These are phyloP conservation scores for Orthosia incerta DNA, from an alignment of 2,888 invertebrate species.

Conservation along the genomic window DNA sequence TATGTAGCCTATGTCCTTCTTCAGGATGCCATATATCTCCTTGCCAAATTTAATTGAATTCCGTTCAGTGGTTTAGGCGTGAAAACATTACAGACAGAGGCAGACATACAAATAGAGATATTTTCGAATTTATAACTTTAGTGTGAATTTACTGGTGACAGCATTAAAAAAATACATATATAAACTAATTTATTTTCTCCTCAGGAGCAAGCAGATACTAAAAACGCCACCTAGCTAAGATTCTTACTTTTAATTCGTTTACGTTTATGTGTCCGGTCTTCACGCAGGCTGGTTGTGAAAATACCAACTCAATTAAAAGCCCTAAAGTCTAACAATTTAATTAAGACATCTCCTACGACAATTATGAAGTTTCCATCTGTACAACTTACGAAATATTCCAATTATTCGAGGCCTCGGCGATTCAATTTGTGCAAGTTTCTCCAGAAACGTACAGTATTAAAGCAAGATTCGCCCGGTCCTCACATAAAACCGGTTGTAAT, in stretches of 20 bases:
- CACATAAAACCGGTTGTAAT: conserved; percentile 83
- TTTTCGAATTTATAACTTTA: no score
- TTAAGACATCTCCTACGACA: conserved; percentile 53
- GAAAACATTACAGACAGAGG: no score
- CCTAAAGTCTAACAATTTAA: conserved; percentile 33
- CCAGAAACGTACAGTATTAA: conserved; percentile 71
- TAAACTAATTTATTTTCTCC: no score
- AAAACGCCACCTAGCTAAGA: not conserved
- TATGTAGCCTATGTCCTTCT: no score
- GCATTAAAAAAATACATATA: not conserved
- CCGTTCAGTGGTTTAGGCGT: no score
- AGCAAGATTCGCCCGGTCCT: conserved; percentile 69
- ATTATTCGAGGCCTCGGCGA: conserved; percentile 73
- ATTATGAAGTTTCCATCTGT: conserved; percentile 61
- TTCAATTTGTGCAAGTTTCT: conserved; percentile 80
- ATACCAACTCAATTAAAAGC: conserved; percentile 10
- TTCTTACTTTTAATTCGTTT: no score
- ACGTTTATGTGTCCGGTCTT: no score
- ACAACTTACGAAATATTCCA: conserved; percentile 71
- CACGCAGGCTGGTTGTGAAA: not conserved
- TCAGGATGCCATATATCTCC: no score
- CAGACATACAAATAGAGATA: no score
- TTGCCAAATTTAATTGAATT: no score
- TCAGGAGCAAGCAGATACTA: not conserved
- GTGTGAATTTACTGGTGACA: not conserved